Evolutionary conservation across 2,797 vertebrate genomes (phyloP), one percentile per base, ranked within the genome.

Genomic region (Ambastaia sidthimunki): DNA sequence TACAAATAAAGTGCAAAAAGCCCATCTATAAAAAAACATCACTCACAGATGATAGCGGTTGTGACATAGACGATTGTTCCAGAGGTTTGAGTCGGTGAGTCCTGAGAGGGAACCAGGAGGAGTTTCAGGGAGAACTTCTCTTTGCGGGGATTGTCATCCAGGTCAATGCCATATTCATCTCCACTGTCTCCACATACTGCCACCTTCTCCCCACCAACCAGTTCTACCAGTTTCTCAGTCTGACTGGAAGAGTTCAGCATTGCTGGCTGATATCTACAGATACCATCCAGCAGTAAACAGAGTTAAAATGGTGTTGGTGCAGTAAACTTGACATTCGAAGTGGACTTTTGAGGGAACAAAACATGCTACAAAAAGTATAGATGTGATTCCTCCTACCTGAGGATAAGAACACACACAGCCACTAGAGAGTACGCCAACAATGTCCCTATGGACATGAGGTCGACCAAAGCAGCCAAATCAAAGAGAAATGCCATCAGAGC

Each of bases 361-460:
- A 44, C 41, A 37, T 10, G 6, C 7, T 55, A 19, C n/a, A n/a
- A 16, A 60, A 60, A 25, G 11, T 25, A 21, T 59, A 31, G 15
- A 31, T 60, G 25, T 25, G n/a, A 18, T 62, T 23, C 31, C 21
- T 18, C 16, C 34, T 85, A 93, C 92, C 92, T 90, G 81, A 94
- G 92, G 79, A 95, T 95, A 76, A 99, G 97, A 72, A 99, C 97
- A 1, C 96, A 98, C 74, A 97, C 91, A 0, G 97, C 96, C 76
- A 99, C 98, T 83, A 99, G 88, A 4, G 97, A 96, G 88, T 99
- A 98, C 0, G 98, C 97, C 89, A 99, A 87, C 84, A 99, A 93
- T 0, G 98, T 99, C 67, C 98, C 98, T 0, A 99, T 98, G 0
- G 97, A 99, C 98, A 99, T 99, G 81, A 99, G 95, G 83, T 99